phyloP scores from a whole-genome alignment of 35 echinoderm and acorn worm genomes.

The Nesometra sesokonis region DNA sequence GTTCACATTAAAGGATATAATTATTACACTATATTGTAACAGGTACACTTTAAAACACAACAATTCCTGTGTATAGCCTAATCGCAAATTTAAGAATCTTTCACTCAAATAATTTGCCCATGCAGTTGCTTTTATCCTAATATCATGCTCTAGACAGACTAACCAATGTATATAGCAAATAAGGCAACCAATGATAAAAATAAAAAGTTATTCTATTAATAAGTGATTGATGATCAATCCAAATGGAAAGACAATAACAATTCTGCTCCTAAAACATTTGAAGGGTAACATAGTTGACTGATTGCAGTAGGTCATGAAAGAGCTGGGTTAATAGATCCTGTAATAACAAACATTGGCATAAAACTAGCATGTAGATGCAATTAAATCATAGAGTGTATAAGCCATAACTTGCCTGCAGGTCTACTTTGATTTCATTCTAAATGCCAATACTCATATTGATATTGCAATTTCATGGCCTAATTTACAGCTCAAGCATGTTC shows the following conservation, averaged over 20 bases:
- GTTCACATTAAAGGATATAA: too few species aligned
- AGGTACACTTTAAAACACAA: too few species aligned
- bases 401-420: background rate
- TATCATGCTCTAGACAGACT: background rate
- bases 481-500: background rate
- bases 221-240: background rate
- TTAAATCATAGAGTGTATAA: background rate
- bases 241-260: background rate
- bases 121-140: too few species aligned
- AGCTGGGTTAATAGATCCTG: background rate
- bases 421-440: background rate
- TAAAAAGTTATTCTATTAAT: background rate
- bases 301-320: background rate
- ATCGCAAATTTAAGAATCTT: too few species aligned
- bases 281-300: background rate
- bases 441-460: background rate
- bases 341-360: background rate
- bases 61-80: too few species aligned
- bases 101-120: too few species aligned
- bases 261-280: background rate
- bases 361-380: background rate
- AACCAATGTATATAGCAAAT: background rate
- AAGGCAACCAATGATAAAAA: background rate
- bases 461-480: background rate
- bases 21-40: too few species aligned